Base-by-base conservation (phyloP, 1,140 invertebrate species). In the Lepidurus apus region DNA sequence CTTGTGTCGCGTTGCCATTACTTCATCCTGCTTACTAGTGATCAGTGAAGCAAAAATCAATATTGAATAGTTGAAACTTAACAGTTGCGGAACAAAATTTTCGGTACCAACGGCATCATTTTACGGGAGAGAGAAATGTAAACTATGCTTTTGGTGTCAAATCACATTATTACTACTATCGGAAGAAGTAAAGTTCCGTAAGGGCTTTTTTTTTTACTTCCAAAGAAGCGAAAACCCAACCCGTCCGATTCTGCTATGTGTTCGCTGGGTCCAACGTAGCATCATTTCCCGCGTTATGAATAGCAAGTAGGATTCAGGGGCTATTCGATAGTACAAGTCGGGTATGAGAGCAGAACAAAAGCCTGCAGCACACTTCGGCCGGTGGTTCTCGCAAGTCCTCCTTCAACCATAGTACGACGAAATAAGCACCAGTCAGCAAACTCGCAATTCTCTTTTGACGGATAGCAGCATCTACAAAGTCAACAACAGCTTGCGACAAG, bases 401-500 rank as follows among this genome's bases (percentile, higher is more conserved):
- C 17, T 17, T 17, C 53, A 65, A 65, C 53, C 3, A n/a, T 7
- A 65, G 17, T 13, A 65, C 53, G 17, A 65, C 17, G 17, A n/a
- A 65, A 65, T 13, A 65, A 65, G 53, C 53, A 9, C 53, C 17
- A 65, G 53, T 65, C 53, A 65, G n/a, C 53, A 65, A 65, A 65
- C 53, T 65, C 53, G 53, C 53, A 65, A 65, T 65, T 65, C 21
- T 65, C 17, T 17, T 65, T 65, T 65, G 53, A 65, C 53, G 21
- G 53, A 9, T 65, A 65, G 53, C 53, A 65, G 53, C 53, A 65
- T 65, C 53, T 17, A 17, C n/a, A 65, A 65, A 65, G 53, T 65
- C 53, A 65, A 65, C 53, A 65, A 65, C 53, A 65, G 53, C 53
- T 65, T 65, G 53, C 8, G 53, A 65, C 53, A 65, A 65, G 53